Percentiles rank a stretch among this genome's conserved stretches.
These are phyloP conservation scores for Spilogale gracilis DNA, from an alignment of 2,113 vertebrate species.

Conservation along the genomic window DNA sequence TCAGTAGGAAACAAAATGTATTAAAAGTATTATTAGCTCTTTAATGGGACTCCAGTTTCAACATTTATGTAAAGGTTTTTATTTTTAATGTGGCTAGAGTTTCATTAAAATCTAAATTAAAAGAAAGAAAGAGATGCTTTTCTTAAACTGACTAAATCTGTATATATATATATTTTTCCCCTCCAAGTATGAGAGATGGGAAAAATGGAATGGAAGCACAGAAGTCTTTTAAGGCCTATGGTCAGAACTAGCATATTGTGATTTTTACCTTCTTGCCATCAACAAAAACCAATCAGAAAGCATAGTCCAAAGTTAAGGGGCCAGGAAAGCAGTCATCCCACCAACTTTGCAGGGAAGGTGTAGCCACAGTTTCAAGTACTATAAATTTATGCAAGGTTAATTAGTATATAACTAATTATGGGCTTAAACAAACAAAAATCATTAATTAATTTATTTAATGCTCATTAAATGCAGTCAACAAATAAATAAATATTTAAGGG, in stretches of 20 bases:
- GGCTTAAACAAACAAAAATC: not conserved
- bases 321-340: not conserved
- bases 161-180: not conserved
- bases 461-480: not conserved
- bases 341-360: not conserved
- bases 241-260: not conserved
- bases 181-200: not conserved
- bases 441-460: not conserved
- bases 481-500: not conserved
- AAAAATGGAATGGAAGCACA: not conserved
- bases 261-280: not conserved
- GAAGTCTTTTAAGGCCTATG: not conserved
- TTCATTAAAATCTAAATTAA: slow-evolving; percentile 53
- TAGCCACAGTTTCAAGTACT: not conserved
- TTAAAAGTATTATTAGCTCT: slow-evolving; percentile 63
- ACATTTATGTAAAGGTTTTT: slow-evolving; percentile 14
- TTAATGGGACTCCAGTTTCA: slow-evolving; percentile 28
- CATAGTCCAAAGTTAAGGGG: not conserved
- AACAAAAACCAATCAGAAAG: not conserved
- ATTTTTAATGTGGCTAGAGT: not conserved
- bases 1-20: slow-evolving; percentile 54
- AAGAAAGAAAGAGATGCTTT: not conserved
- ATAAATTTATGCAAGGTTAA: not conserved
- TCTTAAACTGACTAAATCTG: not conserved
- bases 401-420: not conserved